Conservation (phyloP, 2,797 vertebrate genomes). For the Scarus forsteni region DNA sequence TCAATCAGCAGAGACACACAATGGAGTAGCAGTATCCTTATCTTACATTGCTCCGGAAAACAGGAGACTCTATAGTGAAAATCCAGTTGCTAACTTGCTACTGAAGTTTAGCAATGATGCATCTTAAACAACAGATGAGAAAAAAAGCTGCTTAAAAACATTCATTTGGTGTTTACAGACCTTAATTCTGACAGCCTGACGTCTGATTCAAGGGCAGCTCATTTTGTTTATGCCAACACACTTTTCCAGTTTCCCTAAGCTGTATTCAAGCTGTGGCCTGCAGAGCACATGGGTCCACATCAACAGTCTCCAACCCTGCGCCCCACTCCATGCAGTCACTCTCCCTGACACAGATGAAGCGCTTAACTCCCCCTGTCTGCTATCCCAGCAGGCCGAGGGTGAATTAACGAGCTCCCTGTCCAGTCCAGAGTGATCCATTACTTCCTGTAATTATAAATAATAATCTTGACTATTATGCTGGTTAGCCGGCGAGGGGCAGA, state of each 20-base stretch:
- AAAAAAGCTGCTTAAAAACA: no score
- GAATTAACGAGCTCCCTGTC: slow-evolving; percentile 98
- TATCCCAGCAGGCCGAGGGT: slow-evolving; percentile 91
- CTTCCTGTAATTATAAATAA: slow-evolving; percentile 99
- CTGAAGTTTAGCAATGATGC: no score
- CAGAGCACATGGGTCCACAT: slow-evolving; percentile 5
- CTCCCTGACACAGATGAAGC: slow-evolving; percentile 95
- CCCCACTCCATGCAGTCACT: slow-evolving; percentile 67
- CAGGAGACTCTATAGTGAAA: no score
- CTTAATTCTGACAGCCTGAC: no score
- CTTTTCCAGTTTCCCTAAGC: background rate
- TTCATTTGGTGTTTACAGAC: no score
- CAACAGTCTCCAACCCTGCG: slow-evolving; percentile 60
- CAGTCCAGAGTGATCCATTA: slow-evolving; percentile 98
- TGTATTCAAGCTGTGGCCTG: slow-evolving; percentile 3
- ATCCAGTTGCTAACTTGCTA: no score
- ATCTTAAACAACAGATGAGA: no score
- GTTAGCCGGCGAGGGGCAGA: slow-evolving; percentile 93
- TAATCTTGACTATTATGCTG: slow-evolving; percentile 99
- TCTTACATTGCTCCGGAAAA: no score
- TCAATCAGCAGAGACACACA: no score
- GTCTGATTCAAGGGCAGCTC: no score
- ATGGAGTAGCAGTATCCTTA: no score
- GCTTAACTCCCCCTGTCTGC: slow-evolving; percentile 87
- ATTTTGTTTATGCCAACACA: no score